Base-by-base conservation (phyloP, 1,140 invertebrate genomes). In the Diachasma alloeum region DNA sequence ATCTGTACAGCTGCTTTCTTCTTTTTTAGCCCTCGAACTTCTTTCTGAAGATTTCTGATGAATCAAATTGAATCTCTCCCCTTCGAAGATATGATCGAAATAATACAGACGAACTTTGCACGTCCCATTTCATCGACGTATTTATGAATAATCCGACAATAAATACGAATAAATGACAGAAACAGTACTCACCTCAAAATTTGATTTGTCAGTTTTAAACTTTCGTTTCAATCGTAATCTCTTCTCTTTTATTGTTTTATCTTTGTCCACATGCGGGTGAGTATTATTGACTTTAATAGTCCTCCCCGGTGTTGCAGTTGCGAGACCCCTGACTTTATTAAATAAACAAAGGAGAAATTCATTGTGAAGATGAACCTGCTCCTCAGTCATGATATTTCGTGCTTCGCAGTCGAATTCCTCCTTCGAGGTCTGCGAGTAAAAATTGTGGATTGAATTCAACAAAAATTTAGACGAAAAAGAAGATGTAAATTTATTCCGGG, bases 321-420 rank as follows among this genome's bases (percentile, higher is more conserved):
- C 91, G 66, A 94, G 87, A 26, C 91, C 92, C 83, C 95, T 93
- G 15, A 96, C 94, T 90, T 94, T 96, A 78, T 95, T 94, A 10
- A 96, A 91, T 56, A 96, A 90, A 10, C 94, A 94, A 9, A 96
- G 84, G 6, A 97, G 88, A 85, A 97, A 96, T 81, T 96, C 93
- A 89, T 97, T 97, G 84, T 96, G 95, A 26, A 95, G 90, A 86
- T 94, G 93, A 42, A 96, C 92, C 87, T 94, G 92, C 59, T 95
- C 93, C 3, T 91, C 84, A 8, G 89, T 91, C 77, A 96, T 89
- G 0, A 96, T 88, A 84, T 92, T 92, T 42, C 95, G 90, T 6
- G 93, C 94, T 88, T 95, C 94, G 2, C 86, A 83, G 84, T 96
- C 95, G 88, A 96, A 96, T 79, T 96, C 93, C 87, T 95, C 94